Percentiles rank a stretch among this genome's conserved stretches.
These are phyloP conservation scores for Theristicus caerulescens DNA, from an alignment of 2,113 vertebrate genomes.

Conservation along the genomic window DNA sequence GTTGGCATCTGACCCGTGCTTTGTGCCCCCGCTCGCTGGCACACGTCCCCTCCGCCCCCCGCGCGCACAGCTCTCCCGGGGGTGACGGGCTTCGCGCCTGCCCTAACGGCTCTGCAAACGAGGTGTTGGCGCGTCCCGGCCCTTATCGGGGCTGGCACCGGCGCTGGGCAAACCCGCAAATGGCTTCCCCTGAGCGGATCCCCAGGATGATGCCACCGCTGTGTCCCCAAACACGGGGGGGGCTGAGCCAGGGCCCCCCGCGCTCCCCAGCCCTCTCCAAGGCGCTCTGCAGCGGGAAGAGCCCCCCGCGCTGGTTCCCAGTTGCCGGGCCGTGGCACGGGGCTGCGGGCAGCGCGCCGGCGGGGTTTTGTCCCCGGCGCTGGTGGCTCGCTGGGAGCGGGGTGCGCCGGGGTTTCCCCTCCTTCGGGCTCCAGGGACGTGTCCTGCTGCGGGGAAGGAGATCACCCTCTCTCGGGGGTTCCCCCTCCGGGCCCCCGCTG, in stretches of 20 bases:
- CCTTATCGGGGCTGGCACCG: constrained; percentile 1
- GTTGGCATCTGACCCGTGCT: background rate
- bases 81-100: constrained; percentile 29
- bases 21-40: background rate
- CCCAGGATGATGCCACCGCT: background rate
- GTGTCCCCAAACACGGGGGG: background rate
- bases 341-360: rapidly evolving
- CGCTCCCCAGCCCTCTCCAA: background rate
- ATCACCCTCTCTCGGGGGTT: rapidly evolving
- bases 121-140: background rate
- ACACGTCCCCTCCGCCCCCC: background rate
- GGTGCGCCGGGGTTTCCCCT: background rate
- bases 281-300: background rate
- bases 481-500: too few relatives aligned
- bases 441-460: background rate
- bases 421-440: rapidly evolving
- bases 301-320: background rate
- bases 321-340: background rate
- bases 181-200: background rate
- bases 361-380: background rate
- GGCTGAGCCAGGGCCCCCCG: background rate
- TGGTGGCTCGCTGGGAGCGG: background rate
- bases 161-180: background rate
- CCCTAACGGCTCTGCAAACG: constrained; percentile 2
- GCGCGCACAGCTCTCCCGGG: background rate